phyloP scores from a whole-genome alignment of 2,888 invertebrate genomes.

The Eledone cirrhosa region DNA sequence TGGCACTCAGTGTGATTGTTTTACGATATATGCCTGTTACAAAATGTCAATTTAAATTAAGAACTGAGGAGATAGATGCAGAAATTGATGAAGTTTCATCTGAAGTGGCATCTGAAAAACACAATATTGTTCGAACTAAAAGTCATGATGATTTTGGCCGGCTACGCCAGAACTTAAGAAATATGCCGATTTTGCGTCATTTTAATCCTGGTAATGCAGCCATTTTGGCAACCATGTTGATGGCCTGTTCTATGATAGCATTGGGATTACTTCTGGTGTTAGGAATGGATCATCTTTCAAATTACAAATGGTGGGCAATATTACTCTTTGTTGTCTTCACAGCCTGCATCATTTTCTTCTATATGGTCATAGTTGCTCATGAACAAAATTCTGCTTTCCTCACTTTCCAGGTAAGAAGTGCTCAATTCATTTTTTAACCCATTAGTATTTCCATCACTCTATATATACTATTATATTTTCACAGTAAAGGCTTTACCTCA shows the following conservation, averaged over 20 bases:
- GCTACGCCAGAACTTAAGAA: constrained; percentile 76
- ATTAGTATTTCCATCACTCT: too few species aligned
- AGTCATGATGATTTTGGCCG: constrained; percentile 74
- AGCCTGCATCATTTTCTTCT: constrained; percentile 53
- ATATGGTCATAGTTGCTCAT: constrained; percentile 63
- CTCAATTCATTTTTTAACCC: too few species aligned
- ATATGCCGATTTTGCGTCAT: constrained; percentile 80
- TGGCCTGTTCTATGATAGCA: constrained; percentile 72
- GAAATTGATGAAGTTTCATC: constrained; percentile 42
- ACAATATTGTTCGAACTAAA: constrained; percentile 58
- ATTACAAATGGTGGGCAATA: constrained; percentile 77
- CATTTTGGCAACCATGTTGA: constrained; percentile 70
- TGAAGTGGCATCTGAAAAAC: constrained; percentile 42
- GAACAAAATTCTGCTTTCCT: constrained; percentile 65
- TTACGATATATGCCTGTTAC: constrained; percentile 75
- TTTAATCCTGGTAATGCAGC: constrained; percentile 82
- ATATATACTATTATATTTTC: too few species aligned
- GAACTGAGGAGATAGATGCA: constrained; percentile 49
- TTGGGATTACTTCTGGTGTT: constrained; percentile 69
- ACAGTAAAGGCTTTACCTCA: too few species aligned
- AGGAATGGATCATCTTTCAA: constrained; percentile 69
- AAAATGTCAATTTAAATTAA: constrained; percentile 62
- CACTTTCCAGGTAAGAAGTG: constrained; percentile 66
- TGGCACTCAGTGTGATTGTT: constrained; percentile 88
- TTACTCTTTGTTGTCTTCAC: constrained; percentile 66